Conservation (phyloP, 2,113 vertebrate genomes). For the Eira barbara region DNA sequence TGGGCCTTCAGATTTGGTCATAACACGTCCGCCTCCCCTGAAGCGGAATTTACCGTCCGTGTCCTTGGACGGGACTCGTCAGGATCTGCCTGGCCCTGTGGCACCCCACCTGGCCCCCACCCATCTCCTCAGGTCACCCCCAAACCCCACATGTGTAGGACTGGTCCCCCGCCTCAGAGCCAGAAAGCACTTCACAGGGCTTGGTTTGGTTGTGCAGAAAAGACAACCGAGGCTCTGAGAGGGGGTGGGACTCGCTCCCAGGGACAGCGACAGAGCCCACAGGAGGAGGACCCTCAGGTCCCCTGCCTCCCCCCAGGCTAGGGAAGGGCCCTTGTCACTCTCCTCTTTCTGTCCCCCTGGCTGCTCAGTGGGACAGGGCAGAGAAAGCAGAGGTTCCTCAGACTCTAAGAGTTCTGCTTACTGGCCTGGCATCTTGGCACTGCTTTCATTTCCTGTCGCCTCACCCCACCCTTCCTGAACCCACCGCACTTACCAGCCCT, state of each 20-base stretch:
- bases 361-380: neutral
- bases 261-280: neutral
- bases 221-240: neutral
- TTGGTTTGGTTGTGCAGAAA: neutral
- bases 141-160: neutral
- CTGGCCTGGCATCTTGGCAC: neutral
- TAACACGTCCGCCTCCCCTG: neutral
- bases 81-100: neutral
- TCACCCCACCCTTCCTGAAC: neutral
- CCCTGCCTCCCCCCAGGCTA: neutral
- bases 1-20: neutral
- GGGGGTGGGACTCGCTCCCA: neutral
- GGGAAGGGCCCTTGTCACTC: neutral
- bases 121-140: neutral
- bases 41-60: slow-evolving; percentile 2
- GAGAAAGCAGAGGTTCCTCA: neutral
- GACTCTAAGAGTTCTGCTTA: neutral
- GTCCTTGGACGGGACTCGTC: neutral
- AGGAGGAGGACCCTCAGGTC: neutral
- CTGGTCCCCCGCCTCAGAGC: neutral
- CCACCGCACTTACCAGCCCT: neutral
- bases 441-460: neutral
- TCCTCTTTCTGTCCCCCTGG: neutral
- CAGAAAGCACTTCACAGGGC: neutral
- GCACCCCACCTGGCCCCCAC: neutral